Conservation (phyloP, 53 echinoderm and acorn worm genomes). For the Holothuria leucospilota region DNA sequence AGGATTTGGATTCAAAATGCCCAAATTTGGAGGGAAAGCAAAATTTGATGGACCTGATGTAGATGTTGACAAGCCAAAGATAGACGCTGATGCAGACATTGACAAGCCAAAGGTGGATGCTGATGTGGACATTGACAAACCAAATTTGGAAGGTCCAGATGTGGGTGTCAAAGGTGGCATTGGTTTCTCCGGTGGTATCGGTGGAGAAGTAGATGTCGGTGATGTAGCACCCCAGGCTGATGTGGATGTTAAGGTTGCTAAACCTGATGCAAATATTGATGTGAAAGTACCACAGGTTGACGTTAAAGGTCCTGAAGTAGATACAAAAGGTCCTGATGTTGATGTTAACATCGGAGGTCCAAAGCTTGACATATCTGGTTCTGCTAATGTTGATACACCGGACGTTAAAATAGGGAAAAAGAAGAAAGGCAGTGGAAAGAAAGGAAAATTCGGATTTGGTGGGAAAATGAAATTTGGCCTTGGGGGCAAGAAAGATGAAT, state of each 20-base stretch:
- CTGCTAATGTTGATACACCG: constrained; percentile 29
- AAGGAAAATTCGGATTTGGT: constrained; percentile 59
- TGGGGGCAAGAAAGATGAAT: constrained; percentile 9
- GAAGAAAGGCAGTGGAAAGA: constrained; percentile 66
- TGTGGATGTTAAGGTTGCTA: constrained; percentile 60
- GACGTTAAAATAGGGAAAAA: constrained; percentile 27
- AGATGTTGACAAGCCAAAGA: constrained; percentile 57
- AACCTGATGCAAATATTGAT: constrained; percentile 72
- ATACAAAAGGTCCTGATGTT: constrained; percentile 51
- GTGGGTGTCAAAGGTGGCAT: constrained; percentile 55
- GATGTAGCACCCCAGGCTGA: constrained; percentile 60
- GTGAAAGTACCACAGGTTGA: constrained; percentile 57
- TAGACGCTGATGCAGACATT: constrained; percentile 39
- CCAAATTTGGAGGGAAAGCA: constrained; percentile 59
- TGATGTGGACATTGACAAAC: constrained; percentile 28
- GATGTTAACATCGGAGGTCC: constrained; percentile 7
- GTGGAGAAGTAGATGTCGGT: constrained; percentile 36
- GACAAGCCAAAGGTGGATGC: constrained; percentile 46
- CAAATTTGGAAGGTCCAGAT: constrained; percentile 25
- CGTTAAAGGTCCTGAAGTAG: constrained; percentile 41
- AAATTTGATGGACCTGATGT: constrained; percentile 2
- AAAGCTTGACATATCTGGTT: constrained; percentile 23
- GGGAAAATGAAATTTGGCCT: constrained; percentile 60
- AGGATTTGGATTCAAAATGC: constrained; percentile 58
- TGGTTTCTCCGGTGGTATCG: constrained; percentile 62